phyloP scores from a whole-genome alignment of 2,797 vertebrate genomes.

The Notolabrus celidotus region DNA sequence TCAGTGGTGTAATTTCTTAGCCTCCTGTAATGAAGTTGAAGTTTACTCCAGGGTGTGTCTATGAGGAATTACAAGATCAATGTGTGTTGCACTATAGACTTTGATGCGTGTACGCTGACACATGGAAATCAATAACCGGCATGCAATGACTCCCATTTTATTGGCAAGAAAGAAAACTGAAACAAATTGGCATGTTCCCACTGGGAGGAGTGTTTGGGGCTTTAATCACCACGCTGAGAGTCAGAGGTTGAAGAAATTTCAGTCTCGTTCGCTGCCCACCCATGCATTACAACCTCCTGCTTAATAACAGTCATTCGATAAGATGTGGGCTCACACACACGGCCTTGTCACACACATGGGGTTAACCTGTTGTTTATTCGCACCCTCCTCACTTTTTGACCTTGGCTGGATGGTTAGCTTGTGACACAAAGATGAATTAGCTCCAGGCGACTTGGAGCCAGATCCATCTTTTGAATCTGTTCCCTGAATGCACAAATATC shows the following conservation, averaged over 20 bases:
- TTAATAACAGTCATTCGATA: slow-evolving; percentile 5
- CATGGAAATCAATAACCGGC: background rate
- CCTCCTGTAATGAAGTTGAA: background rate
- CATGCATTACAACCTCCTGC: background rate
- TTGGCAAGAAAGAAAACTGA: background rate
- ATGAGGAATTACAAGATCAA: background rate
- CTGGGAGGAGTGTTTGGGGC: background rate
- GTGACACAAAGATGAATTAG: slow-evolving; percentile 25
- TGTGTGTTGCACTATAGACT: background rate
- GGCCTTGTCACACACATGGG: background rate
- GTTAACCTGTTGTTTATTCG: slow-evolving; percentile 15
- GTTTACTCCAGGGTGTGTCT: background rate
- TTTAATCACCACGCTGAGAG: background rate
- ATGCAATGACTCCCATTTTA: background rate
- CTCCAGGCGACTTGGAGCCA: background rate
- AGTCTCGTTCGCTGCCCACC: background rate
- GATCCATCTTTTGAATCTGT: slow-evolving; percentile 27
- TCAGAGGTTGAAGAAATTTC: background rate
- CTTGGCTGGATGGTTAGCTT: slow-evolving; percentile 14
- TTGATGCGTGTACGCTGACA: background rate
- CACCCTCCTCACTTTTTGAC: slow-evolving; percentile 24
- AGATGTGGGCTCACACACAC: background rate
- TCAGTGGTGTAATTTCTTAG: background rate
- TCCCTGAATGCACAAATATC: slow-evolving; percentile 22
- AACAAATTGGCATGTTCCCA: background rate